A percentile compares a stretch with the other conserved stretches of the same genome.
phyloP scores from a whole-genome alignment of 2,888 invertebrate genomes.

The Diarsia mendica region DNA sequence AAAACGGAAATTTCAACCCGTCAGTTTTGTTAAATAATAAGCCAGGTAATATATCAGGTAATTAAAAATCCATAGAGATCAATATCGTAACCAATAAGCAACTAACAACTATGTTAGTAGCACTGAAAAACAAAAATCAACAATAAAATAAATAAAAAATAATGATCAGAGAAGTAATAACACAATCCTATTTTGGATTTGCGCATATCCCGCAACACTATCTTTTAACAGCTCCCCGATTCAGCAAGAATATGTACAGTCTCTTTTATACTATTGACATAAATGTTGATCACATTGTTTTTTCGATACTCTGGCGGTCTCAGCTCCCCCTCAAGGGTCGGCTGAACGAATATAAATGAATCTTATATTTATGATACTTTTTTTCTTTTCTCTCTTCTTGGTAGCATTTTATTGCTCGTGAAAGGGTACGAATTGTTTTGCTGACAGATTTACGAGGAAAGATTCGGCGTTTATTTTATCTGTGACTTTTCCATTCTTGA shows the following conservation, averaged over 20 bases:
- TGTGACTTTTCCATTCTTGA: conserved; percentile 81
- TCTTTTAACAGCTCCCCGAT: conserved; percentile 50
- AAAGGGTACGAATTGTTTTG: conserved; percentile 90
- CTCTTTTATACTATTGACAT: conserved; percentile 63
- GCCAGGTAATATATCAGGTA: no score
- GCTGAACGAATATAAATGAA: conserved; percentile 89
- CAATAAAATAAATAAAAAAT: no score
- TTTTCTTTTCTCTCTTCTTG: conserved; percentile 86
- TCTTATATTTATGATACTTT: conserved; percentile 90
- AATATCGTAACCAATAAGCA: no score
- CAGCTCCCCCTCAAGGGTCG: conserved; percentile 82
- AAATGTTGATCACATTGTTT: conserved; percentile 75
- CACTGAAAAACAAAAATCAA: no score
- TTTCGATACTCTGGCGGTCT: conserved; percentile 77
- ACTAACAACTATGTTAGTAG: no score
- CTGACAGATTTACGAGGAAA: conserved; percentile 90
- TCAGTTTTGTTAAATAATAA: background rate
- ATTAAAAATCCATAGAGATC: no score
- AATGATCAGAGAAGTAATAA: background rate
- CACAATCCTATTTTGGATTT: conserved; percentile 10
- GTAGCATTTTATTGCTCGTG: conserved; percentile 90
- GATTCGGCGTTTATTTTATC: conserved; percentile 89
- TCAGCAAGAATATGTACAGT: conserved; percentile 54
- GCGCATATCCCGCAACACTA: conserved; percentile 28
- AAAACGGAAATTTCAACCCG: background rate